Evolutionary conservation across 2,797 vertebrate genomes (phyloP), one percentile per base, ranked within the genome.

Genomic region (Poecilia picta): DNA sequence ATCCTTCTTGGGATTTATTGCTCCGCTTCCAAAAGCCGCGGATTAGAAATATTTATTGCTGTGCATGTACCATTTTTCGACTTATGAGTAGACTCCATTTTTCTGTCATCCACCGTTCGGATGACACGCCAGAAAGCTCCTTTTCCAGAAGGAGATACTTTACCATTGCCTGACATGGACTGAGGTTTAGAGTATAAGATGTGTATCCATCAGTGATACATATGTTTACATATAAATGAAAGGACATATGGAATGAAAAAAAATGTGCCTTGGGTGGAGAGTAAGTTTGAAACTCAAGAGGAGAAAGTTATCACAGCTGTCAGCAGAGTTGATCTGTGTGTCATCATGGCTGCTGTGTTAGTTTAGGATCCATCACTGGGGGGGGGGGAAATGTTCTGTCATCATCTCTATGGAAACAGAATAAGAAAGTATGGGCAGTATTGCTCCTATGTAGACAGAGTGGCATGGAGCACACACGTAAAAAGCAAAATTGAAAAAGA

Each of bases 321-420:
- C 92, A 89, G 87, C 84, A 62, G 82, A 89, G 87, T 93, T 91
- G 92, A 94, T 95, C 91, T 87, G 89, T 72, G 83, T 94, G 93
- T 92, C 93, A 91, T 90, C 86, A 81, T 28, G 87, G 89, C 89
- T 79, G 89, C 87, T 83, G 81, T 81, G 81, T 93, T 90, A 79
- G 90, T 93, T 94, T 89, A 90, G 86, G 92, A 92, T 93, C 93
- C 89, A 93, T 95, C 92, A 92, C 88, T 83, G 87, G 91, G 81
- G 85, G 84, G 81, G 89, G 89, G 41, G 90, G 89, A 92, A 91
- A 90, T 87, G 87, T 94, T 88, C 92, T 89, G 91, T 92, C 83
- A 77, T 90, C 81, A 91, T 96, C 88, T 81, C 94, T 94, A 94
- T 95, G 94, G 94, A 94, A 95, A 95, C 94, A 81, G 86, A 92